These are phyloP conservation scores for Ptilorrhoa leucosticta DNA, from an alignment of 2,113 vertebrate species.

Conservation along the genomic window DNA sequence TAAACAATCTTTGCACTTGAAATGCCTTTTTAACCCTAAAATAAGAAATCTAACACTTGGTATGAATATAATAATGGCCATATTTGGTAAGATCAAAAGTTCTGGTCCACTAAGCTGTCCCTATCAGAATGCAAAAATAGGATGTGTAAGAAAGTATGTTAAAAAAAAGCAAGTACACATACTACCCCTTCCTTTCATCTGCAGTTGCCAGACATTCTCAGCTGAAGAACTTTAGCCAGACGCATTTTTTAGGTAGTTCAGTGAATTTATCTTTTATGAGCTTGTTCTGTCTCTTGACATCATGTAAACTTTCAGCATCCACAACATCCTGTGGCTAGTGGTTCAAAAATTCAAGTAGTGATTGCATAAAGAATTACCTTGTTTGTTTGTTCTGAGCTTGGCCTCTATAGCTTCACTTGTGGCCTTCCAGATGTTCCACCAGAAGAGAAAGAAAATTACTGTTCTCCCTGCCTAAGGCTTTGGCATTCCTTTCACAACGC, in stretches of 20 bases:
- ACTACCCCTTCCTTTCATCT: neutral
- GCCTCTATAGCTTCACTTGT: neutral
- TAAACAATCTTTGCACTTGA: neutral
- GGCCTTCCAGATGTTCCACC: neutral
- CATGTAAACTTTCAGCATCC: neutral
- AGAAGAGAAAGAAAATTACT: neutral
- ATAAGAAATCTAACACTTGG: neutral
- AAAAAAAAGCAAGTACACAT: neutral
- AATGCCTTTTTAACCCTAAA: neutral
- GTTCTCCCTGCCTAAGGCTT: neutral
- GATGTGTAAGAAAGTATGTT: neutral
- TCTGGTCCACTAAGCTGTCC: neutral
- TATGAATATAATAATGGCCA: neutral
- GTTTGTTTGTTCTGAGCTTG: neutral
- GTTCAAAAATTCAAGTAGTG: neutral
- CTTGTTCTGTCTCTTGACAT: neutral
- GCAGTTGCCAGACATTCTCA: neutral
- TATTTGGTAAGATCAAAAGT: neutral
- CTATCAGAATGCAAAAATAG: neutral
- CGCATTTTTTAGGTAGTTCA: neutral
- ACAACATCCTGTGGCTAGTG: neutral
- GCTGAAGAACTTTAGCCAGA: neutral
- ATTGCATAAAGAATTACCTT: neutral
- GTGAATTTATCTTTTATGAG: neutral
- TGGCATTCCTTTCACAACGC: neutral